Evolutionary conservation across 2,113 vertebrate species (phyloP).

Genomic region (Monopterus albus): DNA sequence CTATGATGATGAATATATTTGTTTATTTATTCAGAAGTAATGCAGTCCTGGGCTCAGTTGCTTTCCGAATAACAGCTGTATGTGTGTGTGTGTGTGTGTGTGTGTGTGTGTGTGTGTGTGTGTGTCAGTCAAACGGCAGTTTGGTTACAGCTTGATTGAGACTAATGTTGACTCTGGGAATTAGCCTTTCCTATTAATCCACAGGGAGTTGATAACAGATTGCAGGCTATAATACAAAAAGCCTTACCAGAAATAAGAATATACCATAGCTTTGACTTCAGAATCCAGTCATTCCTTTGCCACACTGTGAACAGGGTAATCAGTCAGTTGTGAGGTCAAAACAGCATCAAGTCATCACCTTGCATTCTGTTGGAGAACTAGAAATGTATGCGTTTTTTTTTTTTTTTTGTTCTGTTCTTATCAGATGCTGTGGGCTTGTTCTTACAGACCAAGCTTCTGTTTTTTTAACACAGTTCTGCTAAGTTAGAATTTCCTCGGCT

Average conservation of each 20-base stretch:
- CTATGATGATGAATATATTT: slow-evolving; percentile 20
- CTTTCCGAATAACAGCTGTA: neutral
- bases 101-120: too few relatives aligned
- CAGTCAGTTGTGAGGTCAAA: slow-evolving; percentile 18
- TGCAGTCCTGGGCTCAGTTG: neutral
- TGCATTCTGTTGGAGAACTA: slow-evolving; percentile 1
- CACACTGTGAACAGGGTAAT: slow-evolving; percentile 15
- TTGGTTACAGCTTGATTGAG: slow-evolving; percentile 48
- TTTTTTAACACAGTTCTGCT: slow-evolving; percentile 39
- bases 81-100: too few relatives aligned
- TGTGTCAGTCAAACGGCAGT: slow-evolving; percentile 29
- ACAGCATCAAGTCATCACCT: neutral
- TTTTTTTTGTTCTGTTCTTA: neutral
- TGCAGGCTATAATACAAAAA: slow-evolving; percentile 44
- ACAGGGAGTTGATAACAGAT: slow-evolving; percentile 58
- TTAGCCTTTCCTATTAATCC: slow-evolving; percentile 45
- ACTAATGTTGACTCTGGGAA: slow-evolving; percentile 47
- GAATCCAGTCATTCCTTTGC: slow-evolving; percentile 34
- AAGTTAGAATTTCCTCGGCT: slow-evolving; percentile 44
- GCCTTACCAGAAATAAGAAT: slow-evolving; percentile 33
- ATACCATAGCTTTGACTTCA: slow-evolving; percentile 11
- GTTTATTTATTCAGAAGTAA: slow-evolving; percentile 27
- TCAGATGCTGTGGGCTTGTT: slow-evolving; percentile 22
- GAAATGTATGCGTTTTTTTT: neutral
- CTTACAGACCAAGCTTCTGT: slow-evolving; percentile 24